A percentile compares a stretch with the other conserved stretches of the same genome.
Conservation (phyloP, 2,888 invertebrate genomes). For the Orthosia gothica region DNA sequence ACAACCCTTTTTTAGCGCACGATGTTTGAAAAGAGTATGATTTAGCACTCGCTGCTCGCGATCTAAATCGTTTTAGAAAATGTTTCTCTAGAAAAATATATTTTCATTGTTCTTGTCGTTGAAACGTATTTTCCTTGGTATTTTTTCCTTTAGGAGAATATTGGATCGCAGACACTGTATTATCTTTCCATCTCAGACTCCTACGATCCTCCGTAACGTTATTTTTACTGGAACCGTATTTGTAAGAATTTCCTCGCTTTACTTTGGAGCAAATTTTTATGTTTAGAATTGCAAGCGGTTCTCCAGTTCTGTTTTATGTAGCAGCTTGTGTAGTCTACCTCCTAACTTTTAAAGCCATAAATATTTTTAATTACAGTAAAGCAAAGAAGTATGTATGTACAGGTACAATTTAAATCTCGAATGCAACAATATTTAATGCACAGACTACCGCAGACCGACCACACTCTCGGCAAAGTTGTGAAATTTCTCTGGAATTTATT, state of each 20-base stretch:
- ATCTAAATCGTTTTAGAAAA: constrained; percentile 55
- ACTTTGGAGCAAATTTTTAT: constrained; percentile 6
- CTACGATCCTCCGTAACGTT: constrained; percentile 26
- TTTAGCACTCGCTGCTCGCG: constrained; percentile 36
- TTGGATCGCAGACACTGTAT: constrained; percentile 53
- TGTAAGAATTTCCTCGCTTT: constrained; percentile 1
- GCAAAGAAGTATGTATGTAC: constrained; percentile 13
- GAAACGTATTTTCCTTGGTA: constrained; percentile 36
- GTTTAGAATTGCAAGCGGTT: background rate
- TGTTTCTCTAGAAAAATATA: constrained; percentile 32
- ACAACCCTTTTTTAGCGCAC: constrained; percentile 40
- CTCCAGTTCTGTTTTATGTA: background rate
- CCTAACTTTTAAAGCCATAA: background rate
- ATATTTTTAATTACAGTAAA: constrained; percentile 11
- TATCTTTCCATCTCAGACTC: constrained; percentile 54
- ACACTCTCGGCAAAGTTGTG: constrained; percentile 25
- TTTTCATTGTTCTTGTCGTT: constrained; percentile 45
- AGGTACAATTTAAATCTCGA: constrained; percentile 25
- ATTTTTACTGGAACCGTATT: constrained; percentile 48
- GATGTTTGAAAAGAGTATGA: constrained; percentile 55
- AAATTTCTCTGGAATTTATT: constrained; percentile 35
- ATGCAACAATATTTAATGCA: constrained; percentile 41
- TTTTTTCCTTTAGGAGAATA: constrained; percentile 48
- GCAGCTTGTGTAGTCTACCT: background rate
- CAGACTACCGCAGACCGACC: constrained; percentile 18